Conservation (phyloP, 2,888 invertebrate species). For the Ochropacha duplaris region DNA sequence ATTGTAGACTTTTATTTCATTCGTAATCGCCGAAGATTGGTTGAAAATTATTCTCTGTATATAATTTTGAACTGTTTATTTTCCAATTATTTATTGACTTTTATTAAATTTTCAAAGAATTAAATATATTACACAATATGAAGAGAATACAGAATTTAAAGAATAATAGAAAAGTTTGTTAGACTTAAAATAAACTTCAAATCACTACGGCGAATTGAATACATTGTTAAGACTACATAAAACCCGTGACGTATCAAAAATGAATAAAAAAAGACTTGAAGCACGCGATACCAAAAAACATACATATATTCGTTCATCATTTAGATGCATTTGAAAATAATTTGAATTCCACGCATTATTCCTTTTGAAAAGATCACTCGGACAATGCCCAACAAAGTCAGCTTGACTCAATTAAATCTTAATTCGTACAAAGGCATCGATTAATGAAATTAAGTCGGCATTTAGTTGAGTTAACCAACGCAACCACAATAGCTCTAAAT, state of each 20-base stretch:
- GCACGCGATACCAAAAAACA: slow-evolving; percentile 56
- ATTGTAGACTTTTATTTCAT: neutral
- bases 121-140: no score
- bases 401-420: slow-evolving; percentile 81
- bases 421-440: slow-evolving; percentile 79
- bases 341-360: slow-evolving; percentile 67
- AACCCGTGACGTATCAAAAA: slow-evolving; percentile 38
- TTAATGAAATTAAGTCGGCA: slow-evolving; percentile 83
- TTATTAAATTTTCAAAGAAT: no score
- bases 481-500: slow-evolving; percentile 74
- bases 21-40: neutral
- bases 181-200: slow-evolving; percentile 15
- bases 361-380: slow-evolving; percentile 42
- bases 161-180: no score
- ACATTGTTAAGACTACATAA: slow-evolving; percentile 31
- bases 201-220: slow-evolving; percentile 26
- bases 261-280: slow-evolving; percentile 36
- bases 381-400: slow-evolving; percentile 62
- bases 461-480: slow-evolving; percentile 77
- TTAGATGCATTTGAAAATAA: slow-evolving; percentile 64
- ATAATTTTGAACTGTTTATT: no score
- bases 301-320: slow-evolving; percentile 71
- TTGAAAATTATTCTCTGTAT: no score
- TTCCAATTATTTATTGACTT: no score
- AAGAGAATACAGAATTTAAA: neutral